phyloP scores from a whole-genome alignment of 1,140 invertebrate species.

The Caenorhabditis remanei region DNA sequence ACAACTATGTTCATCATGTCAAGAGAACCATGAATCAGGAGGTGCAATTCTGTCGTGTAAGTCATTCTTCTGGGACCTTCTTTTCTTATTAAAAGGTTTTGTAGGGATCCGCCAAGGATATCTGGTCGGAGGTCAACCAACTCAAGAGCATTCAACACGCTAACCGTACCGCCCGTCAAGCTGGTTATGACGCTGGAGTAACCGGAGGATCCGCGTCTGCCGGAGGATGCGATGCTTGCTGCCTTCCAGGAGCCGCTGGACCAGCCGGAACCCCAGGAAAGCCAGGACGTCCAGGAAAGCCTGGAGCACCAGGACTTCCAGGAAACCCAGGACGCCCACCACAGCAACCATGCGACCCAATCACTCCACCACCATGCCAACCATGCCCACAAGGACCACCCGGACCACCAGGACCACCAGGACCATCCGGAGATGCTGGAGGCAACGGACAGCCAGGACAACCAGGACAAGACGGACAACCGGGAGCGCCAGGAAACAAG shows the following conservation, averaged over 20 bases:
- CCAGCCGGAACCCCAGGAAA: conserved; percentile 68
- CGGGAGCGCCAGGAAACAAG: conserved; percentile 63
- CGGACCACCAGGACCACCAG: conserved; percentile 64
- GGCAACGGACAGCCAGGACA: conserved; percentile 62
- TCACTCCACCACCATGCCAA: conserved; percentile 64
- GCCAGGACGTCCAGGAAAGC: conserved; percentile 66
- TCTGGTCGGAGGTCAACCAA: conserved; percentile 68
- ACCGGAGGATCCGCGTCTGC: conserved; percentile 59
- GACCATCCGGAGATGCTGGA: conserved; percentile 64
- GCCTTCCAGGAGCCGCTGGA: conserved; percentile 67
- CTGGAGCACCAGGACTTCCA: conserved; percentile 60
- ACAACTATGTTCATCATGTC: conserved; percentile 64
- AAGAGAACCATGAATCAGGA: conserved; percentile 54
- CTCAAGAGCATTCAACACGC: conserved; percentile 67
- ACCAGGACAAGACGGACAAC: conserved; percentile 61
- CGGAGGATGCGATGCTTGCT: conserved; percentile 67
- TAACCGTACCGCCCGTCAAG: conserved; percentile 69
- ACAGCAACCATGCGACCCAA: conserved; percentile 62
- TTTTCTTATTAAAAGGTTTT: neutral
- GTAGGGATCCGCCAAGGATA: conserved; percentile 68
- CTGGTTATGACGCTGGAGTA: conserved; percentile 67
- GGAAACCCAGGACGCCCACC: conserved; percentile 64
- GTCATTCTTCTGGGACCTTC: neutral
- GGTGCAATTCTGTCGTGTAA: conserved; percentile 51
- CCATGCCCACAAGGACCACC: conserved; percentile 64